phyloP scores from a whole-genome alignment of 2,797 vertebrate genomes.

The Corythornis leucogaster region DNA sequence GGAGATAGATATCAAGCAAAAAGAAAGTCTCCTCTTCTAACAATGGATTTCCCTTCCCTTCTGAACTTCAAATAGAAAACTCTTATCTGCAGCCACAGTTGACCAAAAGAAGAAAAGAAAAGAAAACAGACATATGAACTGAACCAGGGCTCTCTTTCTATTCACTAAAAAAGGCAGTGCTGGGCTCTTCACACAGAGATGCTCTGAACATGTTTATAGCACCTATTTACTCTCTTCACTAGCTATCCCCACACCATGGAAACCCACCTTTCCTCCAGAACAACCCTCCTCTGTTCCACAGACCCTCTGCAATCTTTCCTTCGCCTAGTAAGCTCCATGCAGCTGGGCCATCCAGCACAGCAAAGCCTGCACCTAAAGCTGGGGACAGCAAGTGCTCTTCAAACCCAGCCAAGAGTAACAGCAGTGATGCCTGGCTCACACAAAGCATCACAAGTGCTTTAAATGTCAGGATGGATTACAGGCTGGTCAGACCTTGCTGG shows the following conservation, averaged over 20 bases:
- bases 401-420: background rate
- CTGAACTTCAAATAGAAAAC: slow-evolving; percentile 78
- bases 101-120: slow-evolving; percentile 76
- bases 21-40: slow-evolving; percentile 74
- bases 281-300: background rate
- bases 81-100: slow-evolving; percentile 76
- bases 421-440: background rate
- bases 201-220: slow-evolving; percentile 61
- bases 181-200: slow-evolving; percentile 55
- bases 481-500: background rate
- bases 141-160: slow-evolving; percentile 49
- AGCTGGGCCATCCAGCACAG: background rate
- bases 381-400: background rate
- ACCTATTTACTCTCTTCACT: slow-evolving; percentile 63
- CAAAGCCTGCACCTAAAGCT: background rate
- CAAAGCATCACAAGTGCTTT: background rate
- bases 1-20: slow-evolving; percentile 72
- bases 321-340: background rate
- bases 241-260: background rate
- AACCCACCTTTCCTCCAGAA: slow-evolving; percentile 11
- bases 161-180: slow-evolving; percentile 63
- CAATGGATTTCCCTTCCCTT: slow-evolving; percentile 77
- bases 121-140: slow-evolving; percentile 71
- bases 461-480: background rate
- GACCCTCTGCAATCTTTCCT: background rate